Base-by-base conservation (phyloP, 2,888 invertebrate genomes). In the Phyto melanocephala region DNA sequence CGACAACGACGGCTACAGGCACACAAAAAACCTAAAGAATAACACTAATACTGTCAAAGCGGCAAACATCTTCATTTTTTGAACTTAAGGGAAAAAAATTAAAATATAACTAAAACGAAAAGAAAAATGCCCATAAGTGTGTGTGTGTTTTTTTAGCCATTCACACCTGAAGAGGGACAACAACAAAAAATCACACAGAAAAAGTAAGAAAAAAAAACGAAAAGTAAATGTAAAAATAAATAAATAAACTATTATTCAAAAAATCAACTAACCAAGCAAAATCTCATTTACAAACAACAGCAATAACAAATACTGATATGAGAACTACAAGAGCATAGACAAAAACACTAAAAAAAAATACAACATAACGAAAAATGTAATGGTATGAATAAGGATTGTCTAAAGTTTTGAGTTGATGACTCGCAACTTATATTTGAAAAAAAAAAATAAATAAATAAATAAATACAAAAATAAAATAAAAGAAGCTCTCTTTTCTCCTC, bases 41-140 rank as follows among this genome's bases (percentile, higher is more conserved):
- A 76, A 40, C 67, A 76, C 70, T 79, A 82, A 82, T 79, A 71
- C 75, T 78, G 77, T 77, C 77, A 71, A 77, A 79, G 76, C 68
- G 63, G 80, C 62, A 79, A 84, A 84, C 84, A 83, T 83, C 84
- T 84, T 84, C 79, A 84, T 84, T 81, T 83, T 75, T 80, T 33
- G 33, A 67, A 74, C 47, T 70, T 50, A 65, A 74, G 33, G 52
- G 60, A 42, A 80, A 72, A 71, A 33, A 5, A n/a, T n/a, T n/a
- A n/a, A n/a, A n/a, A n/a, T n/a, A n/a, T 13, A 11, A 15, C 11
- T 35, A 56, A 17, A 17, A 45, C 37, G 42, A 15, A 54, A 28
- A 35, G n/a, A 20, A 17, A 70, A 42, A 68, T 42, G 45, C 4
- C 0, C 37, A 5, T 60, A n/a, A 37, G 8, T 58, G 17, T 80